Evolutionary conservation across 2,888 invertebrate genomes (phyloP).

Genomic region (Drosophila rellima): DNA sequence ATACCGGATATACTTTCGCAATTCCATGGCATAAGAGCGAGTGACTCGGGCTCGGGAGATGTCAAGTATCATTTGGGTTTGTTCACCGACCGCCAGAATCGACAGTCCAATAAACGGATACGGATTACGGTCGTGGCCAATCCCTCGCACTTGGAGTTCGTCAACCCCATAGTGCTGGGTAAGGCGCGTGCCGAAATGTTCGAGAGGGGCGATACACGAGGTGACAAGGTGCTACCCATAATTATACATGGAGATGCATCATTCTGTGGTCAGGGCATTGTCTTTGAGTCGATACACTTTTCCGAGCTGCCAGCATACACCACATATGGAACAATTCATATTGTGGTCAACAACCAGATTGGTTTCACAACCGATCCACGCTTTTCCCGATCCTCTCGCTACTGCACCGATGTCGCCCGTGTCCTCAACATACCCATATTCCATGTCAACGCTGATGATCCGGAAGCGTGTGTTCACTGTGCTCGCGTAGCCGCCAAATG

Average conservation of each 20-base stretch:
- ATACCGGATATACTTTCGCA: conserved; percentile 95
- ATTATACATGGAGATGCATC: conserved; percentile 90
- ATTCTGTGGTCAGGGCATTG: conserved; percentile 89
- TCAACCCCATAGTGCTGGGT: conserved; percentile 93
- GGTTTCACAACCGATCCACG: conserved; percentile 97
- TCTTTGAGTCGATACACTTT: conserved; percentile 88
- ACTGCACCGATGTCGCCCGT: conserved; percentile 95
- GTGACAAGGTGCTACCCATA: conserved; percentile 88
- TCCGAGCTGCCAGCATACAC: conserved; percentile 88
- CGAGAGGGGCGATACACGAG: conserved; percentile 90
- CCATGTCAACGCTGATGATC: conserved; percentile 97
- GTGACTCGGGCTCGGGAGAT: conserved; percentile 93
- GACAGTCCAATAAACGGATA: conserved; percentile 90
- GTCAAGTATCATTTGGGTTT: conserved; percentile 97
- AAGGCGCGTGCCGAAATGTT: conserved; percentile 94
- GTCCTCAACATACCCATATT: conserved; percentile 96
- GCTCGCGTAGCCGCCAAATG: conserved; percentile 95
- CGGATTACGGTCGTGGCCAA: conserved; percentile 95
- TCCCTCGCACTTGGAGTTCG: conserved; percentile 96
- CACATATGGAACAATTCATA: conserved; percentile 88
- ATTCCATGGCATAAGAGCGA: conserved; percentile 92
- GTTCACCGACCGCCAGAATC: conserved; percentile 91
- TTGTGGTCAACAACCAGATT: conserved; percentile 91
- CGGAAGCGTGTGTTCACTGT: conserved; percentile 94
- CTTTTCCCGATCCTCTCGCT: conserved; percentile 93